These are phyloP conservation scores for Panulirus ornatus DNA, from an alignment of 1,140 invertebrate species.

Conservation along the genomic window DNA sequence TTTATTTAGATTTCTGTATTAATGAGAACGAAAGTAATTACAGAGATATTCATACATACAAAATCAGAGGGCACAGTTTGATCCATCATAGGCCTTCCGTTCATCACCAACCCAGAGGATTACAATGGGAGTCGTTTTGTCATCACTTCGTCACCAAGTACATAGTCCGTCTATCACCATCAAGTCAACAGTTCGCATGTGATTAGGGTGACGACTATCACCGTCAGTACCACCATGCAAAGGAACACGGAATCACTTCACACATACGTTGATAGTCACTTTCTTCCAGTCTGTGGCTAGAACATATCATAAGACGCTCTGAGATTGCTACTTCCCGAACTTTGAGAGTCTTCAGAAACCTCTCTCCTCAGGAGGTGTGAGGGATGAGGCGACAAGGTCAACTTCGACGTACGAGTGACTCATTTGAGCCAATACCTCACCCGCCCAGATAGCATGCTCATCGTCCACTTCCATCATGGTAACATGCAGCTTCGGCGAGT, in stretches of 20 bases:
- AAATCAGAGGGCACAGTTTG: no score
- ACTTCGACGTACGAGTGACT: background rate
- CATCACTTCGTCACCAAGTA: no score
- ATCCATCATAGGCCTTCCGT: no score
- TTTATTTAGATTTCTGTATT: no score
- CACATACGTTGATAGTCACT: background rate
- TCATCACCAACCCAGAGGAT: no score
- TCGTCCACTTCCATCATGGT: conserved; percentile 10
- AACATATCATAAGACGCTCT: background rate
- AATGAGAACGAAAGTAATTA: no score
- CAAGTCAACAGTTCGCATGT: no score
- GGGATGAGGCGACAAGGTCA: conserved; percentile 24
- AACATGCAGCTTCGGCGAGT: background rate
- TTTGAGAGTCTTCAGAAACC: background rate
- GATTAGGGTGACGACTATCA: no score
- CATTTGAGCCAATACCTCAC: background rate
- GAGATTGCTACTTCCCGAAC: background rate
- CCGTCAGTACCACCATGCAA: background rate
- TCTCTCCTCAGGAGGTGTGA: conserved; percentile 12
- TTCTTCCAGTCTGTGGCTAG: background rate
- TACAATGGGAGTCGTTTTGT: no score
- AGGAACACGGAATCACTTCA: background rate
- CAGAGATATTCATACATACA: no score
- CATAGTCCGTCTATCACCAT: no score
- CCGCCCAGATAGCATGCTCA: background rate